Percentiles rank a stretch among this genome's conserved stretches.
Evolutionary conservation across 2,113 vertebrate species (phyloP).

Genomic region (Thunnus thynnus): DNA sequence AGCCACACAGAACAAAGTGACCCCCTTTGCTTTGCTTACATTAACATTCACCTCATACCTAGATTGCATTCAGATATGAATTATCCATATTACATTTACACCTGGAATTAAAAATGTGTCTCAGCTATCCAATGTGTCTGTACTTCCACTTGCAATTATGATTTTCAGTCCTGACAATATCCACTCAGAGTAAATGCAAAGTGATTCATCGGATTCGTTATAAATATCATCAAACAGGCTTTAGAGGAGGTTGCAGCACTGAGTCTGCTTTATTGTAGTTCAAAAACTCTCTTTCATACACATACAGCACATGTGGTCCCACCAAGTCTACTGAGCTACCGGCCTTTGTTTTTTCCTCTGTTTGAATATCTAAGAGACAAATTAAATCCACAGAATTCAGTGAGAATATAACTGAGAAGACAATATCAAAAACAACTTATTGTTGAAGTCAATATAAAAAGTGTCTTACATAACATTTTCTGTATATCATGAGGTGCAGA

Average conservation of each 20-base stretch:
- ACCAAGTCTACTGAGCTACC: neutral
- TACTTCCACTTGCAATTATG: slow-evolving; percentile 31
- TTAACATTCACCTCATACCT: slow-evolving; percentile 49
- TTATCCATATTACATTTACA: slow-evolving; percentile 65
- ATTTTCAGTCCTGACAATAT: slow-evolving; percentile 34
- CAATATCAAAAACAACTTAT: neutral
- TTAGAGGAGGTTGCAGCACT: slow-evolving; percentile 2
- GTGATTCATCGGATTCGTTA: slow-evolving; percentile 19
- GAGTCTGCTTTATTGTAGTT: neutral
- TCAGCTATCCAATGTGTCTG: slow-evolving; percentile 17
- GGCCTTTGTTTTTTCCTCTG: neutral
- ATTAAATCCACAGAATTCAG: neutral
- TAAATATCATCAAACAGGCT: slow-evolving; percentile 29
- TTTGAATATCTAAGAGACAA: neutral
- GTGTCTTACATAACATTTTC: neutral
- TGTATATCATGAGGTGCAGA: neutral
- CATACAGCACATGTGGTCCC: neutral
- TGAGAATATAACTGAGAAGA: neutral
- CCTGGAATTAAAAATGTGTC: slow-evolving; percentile 58
- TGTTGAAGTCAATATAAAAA: neutral
- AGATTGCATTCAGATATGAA: slow-evolving; percentile 63
- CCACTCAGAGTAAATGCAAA: slow-evolving; percentile 15
- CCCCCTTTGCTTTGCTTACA: slow-evolving; percentile 20
- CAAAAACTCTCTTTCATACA: neutral
- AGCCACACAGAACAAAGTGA: neutral